These are phyloP conservation scores for Bergia puertoricense DNA, from an alignment of 92 coral and sea anemone genomes.

Conservation along the genomic window DNA sequence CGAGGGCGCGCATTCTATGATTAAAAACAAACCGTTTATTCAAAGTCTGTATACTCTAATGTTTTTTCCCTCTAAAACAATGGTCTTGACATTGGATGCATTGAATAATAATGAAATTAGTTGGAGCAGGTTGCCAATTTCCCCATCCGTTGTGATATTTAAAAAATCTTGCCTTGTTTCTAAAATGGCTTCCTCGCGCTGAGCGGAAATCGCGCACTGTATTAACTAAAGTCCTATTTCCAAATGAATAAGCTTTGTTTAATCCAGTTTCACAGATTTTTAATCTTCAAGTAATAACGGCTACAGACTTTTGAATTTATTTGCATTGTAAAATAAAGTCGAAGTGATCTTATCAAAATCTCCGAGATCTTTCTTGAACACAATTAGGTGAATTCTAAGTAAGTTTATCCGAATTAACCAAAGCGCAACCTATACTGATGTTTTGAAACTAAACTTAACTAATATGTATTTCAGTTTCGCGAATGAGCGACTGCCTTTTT, in stretches of 20 bases:
- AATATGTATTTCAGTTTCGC: not conserved
- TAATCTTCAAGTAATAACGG: not conserved
- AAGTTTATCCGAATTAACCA: not conserved
- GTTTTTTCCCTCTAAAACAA: not conserved
- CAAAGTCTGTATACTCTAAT: not conserved
- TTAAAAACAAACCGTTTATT: not conserved
- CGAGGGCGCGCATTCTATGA: not conserved
- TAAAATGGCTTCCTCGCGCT: not conserved
- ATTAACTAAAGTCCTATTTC: constrained; percentile 1
- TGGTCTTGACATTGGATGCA: constrained; percentile 6
- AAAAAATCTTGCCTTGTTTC: not conserved
- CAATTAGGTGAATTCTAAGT: not conserved
- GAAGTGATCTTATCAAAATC: not conserved
- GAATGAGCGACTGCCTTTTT: not conserved
- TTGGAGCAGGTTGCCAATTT: not conserved
- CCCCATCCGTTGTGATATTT: not conserved
- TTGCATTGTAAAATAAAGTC: not conserved
- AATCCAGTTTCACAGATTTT: not conserved
- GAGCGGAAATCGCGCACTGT: not conserved
- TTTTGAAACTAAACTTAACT: not conserved
- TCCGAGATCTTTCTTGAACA: not conserved
- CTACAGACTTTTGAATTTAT: not conserved
- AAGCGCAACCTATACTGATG: not conserved
- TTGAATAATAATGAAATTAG: constrained; percentile 5
- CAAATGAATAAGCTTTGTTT: constrained; percentile 1